A percentile compares a stretch with the other conserved stretches of the same genome.
These are phyloP conservation scores for Basileuterus tristriatus DNA, from an alignment of 2,797 vertebrate genomes.

Conservation along the genomic window DNA sequence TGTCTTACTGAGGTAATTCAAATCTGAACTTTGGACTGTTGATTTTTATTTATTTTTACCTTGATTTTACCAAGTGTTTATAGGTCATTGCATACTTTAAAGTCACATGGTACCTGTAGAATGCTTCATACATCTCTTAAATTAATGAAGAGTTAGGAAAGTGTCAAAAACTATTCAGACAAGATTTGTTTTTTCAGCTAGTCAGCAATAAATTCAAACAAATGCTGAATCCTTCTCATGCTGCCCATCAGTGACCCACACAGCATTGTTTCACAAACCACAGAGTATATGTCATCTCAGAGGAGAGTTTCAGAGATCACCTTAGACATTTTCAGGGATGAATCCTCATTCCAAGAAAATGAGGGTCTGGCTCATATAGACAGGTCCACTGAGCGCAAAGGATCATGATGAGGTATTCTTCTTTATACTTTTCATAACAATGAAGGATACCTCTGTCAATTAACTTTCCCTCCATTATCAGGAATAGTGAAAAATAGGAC, in stretches of 20 bases:
- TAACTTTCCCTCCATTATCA: neutral
- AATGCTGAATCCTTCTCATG: neutral
- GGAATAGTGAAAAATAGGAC: neutral
- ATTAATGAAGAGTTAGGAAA: neutral
- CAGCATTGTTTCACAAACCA: neutral
- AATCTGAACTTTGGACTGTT: neutral
- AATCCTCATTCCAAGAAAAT: neutral
- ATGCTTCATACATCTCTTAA: neutral
- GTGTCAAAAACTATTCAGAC: neutral
- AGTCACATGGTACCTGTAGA: neutral
- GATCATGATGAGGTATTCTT: neutral
- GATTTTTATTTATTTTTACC: neutral
- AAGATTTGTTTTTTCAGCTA: neutral
- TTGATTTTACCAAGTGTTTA: neutral
- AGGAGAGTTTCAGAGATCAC: neutral
- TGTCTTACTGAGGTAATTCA: neutral
- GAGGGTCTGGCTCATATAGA: neutral
- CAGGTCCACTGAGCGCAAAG: neutral
- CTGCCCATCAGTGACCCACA: neutral
- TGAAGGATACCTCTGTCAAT: neutral
- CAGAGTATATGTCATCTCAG: accelerated
- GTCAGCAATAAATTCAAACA: neutral
- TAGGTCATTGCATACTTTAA: neutral
- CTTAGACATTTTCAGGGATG: neutral
- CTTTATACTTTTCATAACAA: neutral